Conservation (phyloP, 2,113 vertebrate genomes). For the Microcebus jonahi region DNA sequence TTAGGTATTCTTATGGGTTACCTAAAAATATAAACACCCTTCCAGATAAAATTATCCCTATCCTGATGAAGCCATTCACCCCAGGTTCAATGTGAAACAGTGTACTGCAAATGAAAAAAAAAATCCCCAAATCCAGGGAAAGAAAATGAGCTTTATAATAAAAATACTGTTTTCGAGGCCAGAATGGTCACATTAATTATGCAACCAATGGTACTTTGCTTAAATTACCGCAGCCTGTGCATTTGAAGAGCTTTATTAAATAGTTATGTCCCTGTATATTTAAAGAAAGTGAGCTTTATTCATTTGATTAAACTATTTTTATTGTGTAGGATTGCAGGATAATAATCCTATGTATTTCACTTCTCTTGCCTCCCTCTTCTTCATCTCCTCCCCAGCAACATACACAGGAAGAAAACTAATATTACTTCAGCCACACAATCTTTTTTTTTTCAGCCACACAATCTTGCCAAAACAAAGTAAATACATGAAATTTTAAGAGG, state of each 20-base stretch:
- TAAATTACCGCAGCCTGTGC: conserved; percentile 60
- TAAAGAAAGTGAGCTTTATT: conserved; percentile 50
- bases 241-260: conserved; percentile 57
- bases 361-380: background rate
- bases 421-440: background rate
- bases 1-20: conserved; percentile 27
- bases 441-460: background rate
- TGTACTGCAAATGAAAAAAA: background rate
- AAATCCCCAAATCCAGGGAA: background rate
- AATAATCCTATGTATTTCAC: background rate
- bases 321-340: conserved; percentile 12
- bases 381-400: background rate
- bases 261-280: conserved; percentile 21
- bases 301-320: conserved; percentile 57
- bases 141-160: conserved; percentile 57
- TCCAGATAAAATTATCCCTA: conserved; percentile 28
- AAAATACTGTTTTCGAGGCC: conserved; percentile 55
- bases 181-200: conserved; percentile 55
- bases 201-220: conserved; percentile 46
- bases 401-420: background rate
- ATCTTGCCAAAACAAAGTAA: conserved; percentile 10
- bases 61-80: conserved; percentile 17
- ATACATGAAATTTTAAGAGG: conserved; percentile 35
- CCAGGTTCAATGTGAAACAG: conserved; percentile 22
- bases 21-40: conserved; percentile 35